Evolutionary conservation across 2,113 vertebrate species (phyloP).

Genomic region (Colistium nudipinnis): DNA sequence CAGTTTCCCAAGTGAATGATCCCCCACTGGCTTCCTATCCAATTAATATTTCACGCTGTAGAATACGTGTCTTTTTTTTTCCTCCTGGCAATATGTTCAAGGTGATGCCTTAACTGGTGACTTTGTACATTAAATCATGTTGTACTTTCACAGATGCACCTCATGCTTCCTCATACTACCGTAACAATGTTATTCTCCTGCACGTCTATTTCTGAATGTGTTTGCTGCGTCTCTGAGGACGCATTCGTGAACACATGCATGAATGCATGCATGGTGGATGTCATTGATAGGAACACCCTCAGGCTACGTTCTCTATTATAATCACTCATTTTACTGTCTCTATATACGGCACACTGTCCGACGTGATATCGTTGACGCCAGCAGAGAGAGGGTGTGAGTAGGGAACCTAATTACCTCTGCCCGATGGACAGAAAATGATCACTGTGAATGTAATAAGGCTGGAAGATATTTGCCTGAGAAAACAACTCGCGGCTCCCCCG

Average conservation of each 20-base stretch:
- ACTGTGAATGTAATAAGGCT: conserved; percentile 69
- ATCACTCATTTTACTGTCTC: conserved; percentile 57
- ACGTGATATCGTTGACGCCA: conserved; percentile 58
- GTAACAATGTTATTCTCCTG: conserved; percentile 15
- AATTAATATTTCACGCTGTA: not conserved
- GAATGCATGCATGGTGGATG: conserved; percentile 41
- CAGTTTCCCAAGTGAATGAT: too few relatives aligned
- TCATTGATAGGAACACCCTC: conserved; percentile 54
- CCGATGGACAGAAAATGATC: conserved; percentile 71
- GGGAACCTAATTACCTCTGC: conserved; percentile 73
- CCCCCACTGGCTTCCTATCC: not conserved
- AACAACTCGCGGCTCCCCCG: conserved; percentile 44
- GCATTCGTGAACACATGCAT: conserved; percentile 29
- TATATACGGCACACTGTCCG: conserved; percentile 27
- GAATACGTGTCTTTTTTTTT: not conserved
- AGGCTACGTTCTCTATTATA: conserved; percentile 53
- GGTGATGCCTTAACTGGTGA: not conserved
- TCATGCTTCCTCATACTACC: not conserved
- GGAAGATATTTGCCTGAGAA: conserved; percentile 63
- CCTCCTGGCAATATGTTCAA: not conserved
- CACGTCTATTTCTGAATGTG: conserved; percentile 21
- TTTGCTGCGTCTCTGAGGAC: conserved; percentile 26
- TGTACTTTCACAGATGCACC: not conserved
- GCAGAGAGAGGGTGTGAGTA: conserved; percentile 41
- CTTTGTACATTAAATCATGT: not conserved